Evolutionary conservation across 1,140 invertebrate species (phyloP), one percentile per base, ranked within the genome.

Genomic region (Papilio glaucus): DNA sequence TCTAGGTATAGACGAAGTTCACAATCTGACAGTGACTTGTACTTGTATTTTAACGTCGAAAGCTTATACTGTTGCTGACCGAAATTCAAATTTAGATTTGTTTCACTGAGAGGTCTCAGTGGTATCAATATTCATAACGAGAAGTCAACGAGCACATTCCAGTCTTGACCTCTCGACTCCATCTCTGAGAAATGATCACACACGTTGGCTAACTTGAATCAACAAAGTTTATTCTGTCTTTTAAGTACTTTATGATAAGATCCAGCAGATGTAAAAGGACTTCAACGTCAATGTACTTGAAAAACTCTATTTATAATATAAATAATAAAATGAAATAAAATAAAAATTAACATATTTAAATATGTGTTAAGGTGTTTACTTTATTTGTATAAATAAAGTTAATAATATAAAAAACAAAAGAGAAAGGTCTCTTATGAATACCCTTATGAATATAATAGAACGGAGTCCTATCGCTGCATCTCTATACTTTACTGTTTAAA

Each of bases 151-250:
- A 57, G 21, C 18, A 24, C 49, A 24, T 57, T 57, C 49, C 3
- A 57, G 49, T 57, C 21, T 9, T 57, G 49, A 21, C 21, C 21
- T 24, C 49, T 57, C 21, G 9, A 24, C 10, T 57, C 5, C 12
- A 24, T 33, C 29, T 33, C 49, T 6, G 9, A 24, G 49, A 26
- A 57, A 57, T 57, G 24, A 57, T 57, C 49, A 57, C 49, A 15
- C 18, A 15, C 24, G 10, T 8, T 53, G 12, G 49, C 49, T 26
- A 12, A 24, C 49, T 57, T 57, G 49, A 26, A 57, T 57, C 49
- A 57, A 57, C 49, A 57, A 57, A 57, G 49, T 57, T 57, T 26
- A 57, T 57, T 12, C 49, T 57, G 49, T 24, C 10, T 57, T 26
- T 57, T 24, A 57, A 57, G 49, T 57, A 21, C 49, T 57, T 57